Evolutionary conservation across 2,888 invertebrate species (phyloP), one percentile per base, ranked within the genome.

Genomic region (Thymelicus sylvestris): DNA sequence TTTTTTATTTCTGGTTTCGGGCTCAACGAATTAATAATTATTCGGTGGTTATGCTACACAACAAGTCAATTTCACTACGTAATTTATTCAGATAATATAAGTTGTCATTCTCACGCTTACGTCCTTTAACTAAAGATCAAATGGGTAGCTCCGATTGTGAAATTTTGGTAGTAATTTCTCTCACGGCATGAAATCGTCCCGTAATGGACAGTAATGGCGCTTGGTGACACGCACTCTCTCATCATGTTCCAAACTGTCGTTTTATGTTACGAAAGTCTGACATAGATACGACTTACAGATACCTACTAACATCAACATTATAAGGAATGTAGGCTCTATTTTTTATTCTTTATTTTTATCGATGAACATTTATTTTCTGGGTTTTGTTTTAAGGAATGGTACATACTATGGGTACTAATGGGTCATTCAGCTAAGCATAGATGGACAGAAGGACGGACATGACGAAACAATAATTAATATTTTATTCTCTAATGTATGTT

Each of bases 201-300:
- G 78, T 81, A 81, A 81, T 81, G 78, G 78, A 70, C 74, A 75
- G 77, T 82, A 82, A 82, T 80, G 78, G 78, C 76, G 71, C 74
- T 74, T 75, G 76, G 74, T 74, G 79, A 77, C 78, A 77, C 79
- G 80, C 80, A 78, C 76, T 64, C 74, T 75, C 74, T 68, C 72
- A 62, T 68, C 55, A 71, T 55, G 65, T 71, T 71, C 66, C 71
- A 73, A 74, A 73, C 64, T 74, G 72, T 75, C 74, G 72, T 65
- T 70, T 68, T 55, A 31, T 57, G 57, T 64, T 59, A 64, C 57
- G 48, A 59, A 63, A 63, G 31, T 48, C n/a, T 8, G 38, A 60
- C 48, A 31, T 60, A n/a, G 59, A 67, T 48, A 39, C 15, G 48
- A 48, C 47, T 24, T 48, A 59, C 10, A 15, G 59, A 66, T 15